Conservation (phyloP, 2,113 vertebrate species). For the Bothrops jararaca region DNA sequence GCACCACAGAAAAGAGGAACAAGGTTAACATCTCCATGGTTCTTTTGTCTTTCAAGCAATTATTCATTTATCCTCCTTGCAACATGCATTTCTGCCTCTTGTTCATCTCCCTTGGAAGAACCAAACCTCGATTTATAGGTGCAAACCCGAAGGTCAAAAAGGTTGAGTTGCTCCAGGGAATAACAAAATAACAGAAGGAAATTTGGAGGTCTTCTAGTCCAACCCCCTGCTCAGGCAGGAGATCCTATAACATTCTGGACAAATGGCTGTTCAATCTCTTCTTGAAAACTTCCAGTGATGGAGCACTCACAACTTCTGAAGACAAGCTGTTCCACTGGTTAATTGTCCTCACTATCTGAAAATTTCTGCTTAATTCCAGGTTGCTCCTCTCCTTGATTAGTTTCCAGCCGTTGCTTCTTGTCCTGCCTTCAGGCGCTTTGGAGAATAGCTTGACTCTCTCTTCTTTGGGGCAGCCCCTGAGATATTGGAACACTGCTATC, state of each 20-base stretch:
- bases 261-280: no score
- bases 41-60: conserved; percentile 6
- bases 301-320: no score
- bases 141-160: conserved; percentile 37
- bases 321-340: no score
- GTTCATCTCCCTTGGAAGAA: conserved; percentile 51
- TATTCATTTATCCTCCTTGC: conserved; percentile 10
- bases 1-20: conserved; percentile 24
- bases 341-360: no score
- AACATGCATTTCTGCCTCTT: conserved; percentile 44
- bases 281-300: no score
- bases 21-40: background rate
- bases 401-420: no score
- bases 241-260: no score
- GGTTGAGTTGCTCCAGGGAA: conserved; percentile 54
- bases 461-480: background rate
- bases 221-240: no score
- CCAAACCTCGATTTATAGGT: conserved; percentile 36
- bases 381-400: no score
- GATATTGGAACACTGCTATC: background rate
- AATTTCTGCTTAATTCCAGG: no score
- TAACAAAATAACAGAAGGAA: no score
- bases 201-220: no score
- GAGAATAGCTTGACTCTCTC: background rate
- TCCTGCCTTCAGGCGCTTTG: background rate